Conservation (phyloP, 92 coral and sea anemone species). For the Palythoa grandiflora region DNA sequence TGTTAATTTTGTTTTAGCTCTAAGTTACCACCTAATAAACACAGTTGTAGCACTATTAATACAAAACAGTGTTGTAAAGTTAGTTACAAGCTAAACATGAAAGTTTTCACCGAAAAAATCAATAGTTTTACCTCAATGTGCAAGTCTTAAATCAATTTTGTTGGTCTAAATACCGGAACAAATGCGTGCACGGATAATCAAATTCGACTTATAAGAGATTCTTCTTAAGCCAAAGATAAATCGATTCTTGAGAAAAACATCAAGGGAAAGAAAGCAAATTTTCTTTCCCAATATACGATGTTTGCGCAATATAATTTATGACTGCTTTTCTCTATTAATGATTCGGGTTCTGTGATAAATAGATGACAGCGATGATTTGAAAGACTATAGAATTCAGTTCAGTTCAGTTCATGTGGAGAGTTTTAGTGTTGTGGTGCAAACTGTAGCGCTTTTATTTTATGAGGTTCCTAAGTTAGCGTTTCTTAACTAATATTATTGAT, state of each 20-base stretch:
- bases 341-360: neutral
- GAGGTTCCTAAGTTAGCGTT: neutral
- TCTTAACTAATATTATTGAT: neutral
- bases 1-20: constrained; percentile 32
- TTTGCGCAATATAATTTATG: constrained; percentile 48
- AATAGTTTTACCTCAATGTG: neutral
- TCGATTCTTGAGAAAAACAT: constrained; percentile 18
- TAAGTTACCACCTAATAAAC: constrained; percentile 18
- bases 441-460: neutral
- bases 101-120: neutral
- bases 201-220: neutral
- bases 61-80: neutral
- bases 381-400: neutral
- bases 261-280: constrained; percentile 29
- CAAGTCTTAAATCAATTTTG: neutral
- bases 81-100: neutral
- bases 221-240: constrained; percentile 25
- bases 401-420: constrained; percentile 1
- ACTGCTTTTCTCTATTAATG: constrained; percentile 18
- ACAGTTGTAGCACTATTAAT: neutral
- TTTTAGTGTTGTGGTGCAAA: neutral
- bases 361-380: constrained; percentile 1
- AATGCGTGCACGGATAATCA: constrained; percentile 31
- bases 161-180: neutral
- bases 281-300: constrained; percentile 33